Evolutionary conservation across 2,797 vertebrate genomes (phyloP).

Genomic region (Columba guinea): DNA sequence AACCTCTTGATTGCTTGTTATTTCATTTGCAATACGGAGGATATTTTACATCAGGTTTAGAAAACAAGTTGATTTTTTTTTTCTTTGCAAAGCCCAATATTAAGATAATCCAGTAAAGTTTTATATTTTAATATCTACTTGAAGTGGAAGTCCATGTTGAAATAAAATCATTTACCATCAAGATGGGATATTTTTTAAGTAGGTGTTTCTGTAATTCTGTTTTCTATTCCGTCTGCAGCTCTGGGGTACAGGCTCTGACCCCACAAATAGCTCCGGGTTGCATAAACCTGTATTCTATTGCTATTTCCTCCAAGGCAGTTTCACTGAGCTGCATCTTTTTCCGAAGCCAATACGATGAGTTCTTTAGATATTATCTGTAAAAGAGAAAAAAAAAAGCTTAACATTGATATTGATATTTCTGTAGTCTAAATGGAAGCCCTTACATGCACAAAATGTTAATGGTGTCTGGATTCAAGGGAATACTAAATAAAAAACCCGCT

Average conservation of each 20-base stretch:
- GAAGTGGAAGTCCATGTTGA: too few species aligned
- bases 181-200: too few species aligned
- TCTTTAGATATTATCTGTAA: too few species aligned
- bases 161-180: neutral
- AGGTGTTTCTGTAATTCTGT: neutral
- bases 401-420: neutral
- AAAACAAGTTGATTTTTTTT: too few species aligned
- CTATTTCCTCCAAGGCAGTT: neutral
- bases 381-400: neutral
- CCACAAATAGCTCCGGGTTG: fast-evolving
- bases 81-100: neutral
- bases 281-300: neutral
- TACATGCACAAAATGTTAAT: neutral
- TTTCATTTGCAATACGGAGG: neutral
- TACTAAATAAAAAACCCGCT: neutral
- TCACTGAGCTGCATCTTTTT: neutral
- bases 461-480: neutral
- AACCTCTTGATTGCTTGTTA: neutral
- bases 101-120: neutral
- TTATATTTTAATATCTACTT: neutral
- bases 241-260: neutral
- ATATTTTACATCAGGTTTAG: neutral
- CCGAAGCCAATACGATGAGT: neutral
- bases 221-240: neutral
- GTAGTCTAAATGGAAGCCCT: neutral